These are phyloP conservation scores for Aegithalos caudatus DNA, from an alignment of 2,113 vertebrate genomes.

Conservation along the genomic window DNA sequence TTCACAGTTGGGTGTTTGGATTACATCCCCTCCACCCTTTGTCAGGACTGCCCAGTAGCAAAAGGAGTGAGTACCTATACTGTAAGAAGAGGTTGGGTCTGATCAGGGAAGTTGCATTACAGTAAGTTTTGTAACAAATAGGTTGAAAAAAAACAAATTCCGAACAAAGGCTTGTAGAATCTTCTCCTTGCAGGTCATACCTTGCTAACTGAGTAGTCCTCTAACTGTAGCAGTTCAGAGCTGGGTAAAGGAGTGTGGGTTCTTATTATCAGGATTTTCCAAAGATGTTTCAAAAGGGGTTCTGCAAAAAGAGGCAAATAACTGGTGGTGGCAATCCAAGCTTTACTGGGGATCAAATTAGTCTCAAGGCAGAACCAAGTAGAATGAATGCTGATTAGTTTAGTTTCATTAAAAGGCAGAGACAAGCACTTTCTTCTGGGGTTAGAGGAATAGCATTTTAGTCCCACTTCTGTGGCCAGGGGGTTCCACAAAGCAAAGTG, in stretches of 20 bases:
- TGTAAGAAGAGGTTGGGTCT: neutral
- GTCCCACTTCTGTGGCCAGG: neutral
- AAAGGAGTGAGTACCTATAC: neutral
- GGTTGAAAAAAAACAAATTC: neutral
- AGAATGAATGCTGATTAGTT: neutral
- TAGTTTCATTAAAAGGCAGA: neutral
- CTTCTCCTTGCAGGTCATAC: neutral
- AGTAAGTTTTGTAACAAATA: neutral
- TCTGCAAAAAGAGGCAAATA: neutral
- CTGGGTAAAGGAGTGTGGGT: fast-evolving
- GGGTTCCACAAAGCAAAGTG: neutral
- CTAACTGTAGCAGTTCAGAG: neutral
- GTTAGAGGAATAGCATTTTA: neutral
- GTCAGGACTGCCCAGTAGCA: neutral
- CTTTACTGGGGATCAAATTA: neutral
- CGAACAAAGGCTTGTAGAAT: neutral
- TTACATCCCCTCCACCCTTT: neutral
- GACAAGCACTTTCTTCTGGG: neutral
- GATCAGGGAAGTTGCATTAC: neutral
- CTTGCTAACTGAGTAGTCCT: neutral
- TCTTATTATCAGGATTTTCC: neutral
- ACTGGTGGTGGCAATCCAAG: neutral
- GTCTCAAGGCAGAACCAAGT: neutral
- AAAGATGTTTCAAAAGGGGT: neutral
- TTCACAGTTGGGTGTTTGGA: neutral